phyloP scores from a whole-genome alignment of 2,888 invertebrate genomes.

The Linyphia triangularis region DNA sequence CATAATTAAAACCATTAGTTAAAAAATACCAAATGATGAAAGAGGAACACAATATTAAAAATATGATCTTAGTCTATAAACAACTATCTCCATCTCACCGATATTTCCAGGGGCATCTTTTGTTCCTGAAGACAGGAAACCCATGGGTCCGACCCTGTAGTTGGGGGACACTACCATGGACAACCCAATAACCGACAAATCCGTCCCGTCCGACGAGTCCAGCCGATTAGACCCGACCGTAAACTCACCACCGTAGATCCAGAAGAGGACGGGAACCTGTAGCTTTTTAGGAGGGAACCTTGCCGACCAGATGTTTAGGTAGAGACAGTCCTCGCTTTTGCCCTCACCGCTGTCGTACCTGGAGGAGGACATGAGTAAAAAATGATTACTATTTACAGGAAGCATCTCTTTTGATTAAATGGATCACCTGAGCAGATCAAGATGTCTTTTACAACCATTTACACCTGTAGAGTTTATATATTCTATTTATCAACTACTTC shows the following conservation, averaged over 20 bases:
- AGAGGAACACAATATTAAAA: too few species aligned
- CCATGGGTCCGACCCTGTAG: conserved; percentile 31
- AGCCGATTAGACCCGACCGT: conserved; percentile 75
- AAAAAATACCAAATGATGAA: too few species aligned
- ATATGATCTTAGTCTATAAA: too few species aligned
- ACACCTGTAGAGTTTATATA: too few species aligned
- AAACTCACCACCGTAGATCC: conserved; percentile 75
- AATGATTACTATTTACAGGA: too few species aligned
- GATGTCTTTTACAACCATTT: too few species aligned
- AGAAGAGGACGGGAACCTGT: conserved; percentile 45
- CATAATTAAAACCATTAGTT: too few species aligned
- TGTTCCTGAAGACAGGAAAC: conserved; percentile 18
- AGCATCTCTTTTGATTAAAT: too few species aligned
- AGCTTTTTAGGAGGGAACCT: background rate
- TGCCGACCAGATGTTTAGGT: conserved; percentile 54
- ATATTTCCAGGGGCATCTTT: conserved; percentile 31
- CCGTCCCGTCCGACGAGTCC: background rate
- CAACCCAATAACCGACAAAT: background rate
- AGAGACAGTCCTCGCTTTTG: conserved; percentile 69
- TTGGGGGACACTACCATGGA: conserved; percentile 23
- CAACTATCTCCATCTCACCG: conserved; percentile 34
- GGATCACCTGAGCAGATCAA: too few species aligned
- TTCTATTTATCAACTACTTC: too few species aligned
- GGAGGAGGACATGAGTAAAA: background rate
- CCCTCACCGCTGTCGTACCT: conserved; percentile 2